Conservation (phyloP, 1,140 invertebrate genomes). For the Pseudomyrmex sp. region DNA sequence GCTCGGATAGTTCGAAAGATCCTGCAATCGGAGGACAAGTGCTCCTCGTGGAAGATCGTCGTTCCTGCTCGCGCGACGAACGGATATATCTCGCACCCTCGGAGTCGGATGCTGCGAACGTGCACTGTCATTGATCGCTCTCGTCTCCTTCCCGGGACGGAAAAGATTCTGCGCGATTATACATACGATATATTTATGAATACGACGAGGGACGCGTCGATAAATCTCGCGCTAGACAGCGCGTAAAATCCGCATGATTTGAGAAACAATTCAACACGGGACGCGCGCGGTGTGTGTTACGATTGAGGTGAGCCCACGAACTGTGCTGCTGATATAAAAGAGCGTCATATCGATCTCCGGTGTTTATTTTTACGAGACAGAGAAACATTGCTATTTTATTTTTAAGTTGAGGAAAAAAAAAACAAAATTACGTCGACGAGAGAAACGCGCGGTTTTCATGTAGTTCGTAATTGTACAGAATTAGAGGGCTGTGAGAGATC, state of each 20-base stretch:
- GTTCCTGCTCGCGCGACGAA: background rate
- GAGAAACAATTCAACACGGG: background rate
- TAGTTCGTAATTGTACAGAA: conserved; percentile 31
- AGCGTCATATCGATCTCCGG: too few species aligned
- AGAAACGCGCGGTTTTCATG: too few species aligned
- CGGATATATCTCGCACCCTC: background rate
- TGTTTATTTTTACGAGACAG: too few species aligned
- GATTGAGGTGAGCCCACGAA: conserved; percentile 29
- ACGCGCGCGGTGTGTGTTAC: conserved; percentile 4
- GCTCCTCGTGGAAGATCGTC: background rate
- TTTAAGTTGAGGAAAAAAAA: too few species aligned
- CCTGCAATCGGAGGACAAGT: background rate
- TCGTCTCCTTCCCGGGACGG: background rate
- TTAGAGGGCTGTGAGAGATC: conserved; percentile 11
- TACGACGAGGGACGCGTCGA: conserved; percentile 9
- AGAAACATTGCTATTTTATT: too few species aligned
- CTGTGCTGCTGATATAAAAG: background rate
- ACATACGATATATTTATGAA: background rate
- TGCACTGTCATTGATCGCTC: background rate
- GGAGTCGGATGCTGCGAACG: conserved; percentile 29
- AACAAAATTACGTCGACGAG: too few species aligned
- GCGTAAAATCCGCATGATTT: conserved; percentile 14
- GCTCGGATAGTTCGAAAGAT: background rate
- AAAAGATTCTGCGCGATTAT: background rate
- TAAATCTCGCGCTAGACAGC: conserved; percentile 8